Base-by-base conservation (phyloP, 2,113 vertebrate genomes). In the Sebastes schlegelii region DNA sequence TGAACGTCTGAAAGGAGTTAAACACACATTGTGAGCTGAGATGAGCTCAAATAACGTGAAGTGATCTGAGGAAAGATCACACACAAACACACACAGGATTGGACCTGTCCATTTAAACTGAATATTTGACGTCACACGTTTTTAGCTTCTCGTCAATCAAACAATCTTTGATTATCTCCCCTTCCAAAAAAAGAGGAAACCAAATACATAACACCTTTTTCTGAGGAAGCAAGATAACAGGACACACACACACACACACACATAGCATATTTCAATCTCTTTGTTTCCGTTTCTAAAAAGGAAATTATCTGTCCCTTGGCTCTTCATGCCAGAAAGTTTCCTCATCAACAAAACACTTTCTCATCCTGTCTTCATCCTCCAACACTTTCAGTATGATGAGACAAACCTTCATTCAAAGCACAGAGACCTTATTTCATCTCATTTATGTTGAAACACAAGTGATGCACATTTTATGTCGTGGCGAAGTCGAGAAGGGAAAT, bases 211-310 rank as follows among this genome's bases (percentile, higher is more conserved):
- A 58, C 42, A 73, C 42, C 8, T 60, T 81, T 80, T 55, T 67
- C 73, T 75, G 74, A 62, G 26, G 55, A 72, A 79, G 83, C 49
- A 45, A 66, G 66, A 88, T 88, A 77, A 86, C 49, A 49, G 55
- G 0, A 11, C 58, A 54, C 57, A 52, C 71, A 2, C 66, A 48
- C 34, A 11, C 13, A 46, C 40, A 71, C 52, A 71, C 67, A 55
- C 26, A 21, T 81, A 51, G 34, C 17, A 2, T 51, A 46, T 65
- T 75, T 48, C 11, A 34, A 54, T 79, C 0, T 48, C 34, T 71
- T 5, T 21, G 6, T 74, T 64, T 83, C 11, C 0, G n/a, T 64
- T 34, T 58, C n/a, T 2, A 71, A 48, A 34, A 9, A 74, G 64
- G 71, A 70, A 75, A 66, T 74, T 1, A 75, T 45, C 16, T 12